Evolutionary conservation across 2,797 vertebrate genomes (phyloP).

Genomic region (Hippocampus kuda): DNA sequence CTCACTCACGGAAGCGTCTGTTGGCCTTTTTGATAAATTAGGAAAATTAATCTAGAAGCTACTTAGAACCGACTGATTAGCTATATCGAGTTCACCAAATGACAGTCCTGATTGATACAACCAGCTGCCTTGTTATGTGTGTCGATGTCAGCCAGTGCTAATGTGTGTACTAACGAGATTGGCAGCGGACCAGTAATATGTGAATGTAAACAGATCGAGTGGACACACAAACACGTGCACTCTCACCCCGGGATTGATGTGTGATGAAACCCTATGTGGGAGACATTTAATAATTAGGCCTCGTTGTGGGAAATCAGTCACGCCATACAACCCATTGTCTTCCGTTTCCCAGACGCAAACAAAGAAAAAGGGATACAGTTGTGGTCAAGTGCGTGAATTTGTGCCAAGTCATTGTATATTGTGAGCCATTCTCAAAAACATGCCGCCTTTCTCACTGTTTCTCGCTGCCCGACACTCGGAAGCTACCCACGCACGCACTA

Average conservation of each 20-base stretch:
- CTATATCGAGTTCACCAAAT: constrained; percentile 46
- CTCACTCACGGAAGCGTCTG: constrained; percentile 31
- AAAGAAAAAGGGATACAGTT: neutral
- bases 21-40: constrained; percentile 42
- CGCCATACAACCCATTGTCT: constrained; percentile 36
- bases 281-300: constrained; percentile 44
- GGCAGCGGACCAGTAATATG: constrained; percentile 52
- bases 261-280: constrained; percentile 40
- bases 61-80: constrained; percentile 53
- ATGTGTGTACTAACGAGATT: constrained; percentile 60
- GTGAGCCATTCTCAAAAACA: neutral
- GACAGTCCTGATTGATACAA: constrained; percentile 54
- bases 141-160: constrained; percentile 52
- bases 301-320: constrained; percentile 21
- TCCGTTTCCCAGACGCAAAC: constrained; percentile 19
- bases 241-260: constrained; percentile 29
- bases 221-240: constrained; percentile 13
- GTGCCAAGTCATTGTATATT: neutral
- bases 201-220: constrained; percentile 45
- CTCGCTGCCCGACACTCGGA: neutral
- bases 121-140: constrained; percentile 53
- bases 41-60: constrained; percentile 46
- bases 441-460: neutral
- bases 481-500: neutral
- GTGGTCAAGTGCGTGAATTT: neutral